These are phyloP conservation scores for Phymastichus coffea DNA, from an alignment of 1,140 invertebrate genomes.

Conservation along the genomic window DNA sequence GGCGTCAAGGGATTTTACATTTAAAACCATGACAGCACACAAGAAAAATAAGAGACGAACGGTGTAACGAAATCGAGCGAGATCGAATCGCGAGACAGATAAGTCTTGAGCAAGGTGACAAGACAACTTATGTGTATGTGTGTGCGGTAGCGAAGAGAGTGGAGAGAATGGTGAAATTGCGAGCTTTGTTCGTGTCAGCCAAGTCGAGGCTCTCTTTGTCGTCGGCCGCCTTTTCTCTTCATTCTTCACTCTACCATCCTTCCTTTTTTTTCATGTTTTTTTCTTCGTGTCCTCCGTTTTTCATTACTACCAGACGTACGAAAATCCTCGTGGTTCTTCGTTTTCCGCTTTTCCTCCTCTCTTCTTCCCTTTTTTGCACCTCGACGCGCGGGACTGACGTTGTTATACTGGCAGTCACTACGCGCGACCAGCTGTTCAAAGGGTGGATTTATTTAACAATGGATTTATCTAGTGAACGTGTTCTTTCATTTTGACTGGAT, in stretches of 20 bases:
- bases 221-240: neutral
- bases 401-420: too few relatives aligned
- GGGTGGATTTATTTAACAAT: too few relatives aligned
- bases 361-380: neutral
- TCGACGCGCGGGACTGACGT: too few relatives aligned
- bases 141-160: slow-evolving; percentile 34
- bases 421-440: too few relatives aligned
- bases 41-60: too few relatives aligned
- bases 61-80: too few relatives aligned
- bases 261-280: slow-evolving; percentile 18
- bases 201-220: slow-evolving; percentile 7
- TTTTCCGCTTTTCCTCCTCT: slow-evolving; percentile 27
- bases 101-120: slow-evolving; percentile 37
- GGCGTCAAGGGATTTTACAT: too few relatives aligned
- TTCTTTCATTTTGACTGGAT: too few relatives aligned
- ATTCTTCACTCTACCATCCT: slow-evolving; percentile 15
- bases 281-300: slow-evolving; percentile 7
- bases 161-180: slow-evolving; percentile 42
- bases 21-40: too few relatives aligned
- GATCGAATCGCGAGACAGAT: too few relatives aligned
- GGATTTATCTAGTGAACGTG: too few relatives aligned
- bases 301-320: slow-evolving; percentile 1
- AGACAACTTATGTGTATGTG: slow-evolving; percentile 38
- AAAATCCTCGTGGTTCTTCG: slow-evolving; percentile 27
- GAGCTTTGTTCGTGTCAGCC: slow-evolving; percentile 44